Base-by-base conservation (phyloP, 2,113 vertebrate species). In the Haemorhous mexicanus region DNA sequence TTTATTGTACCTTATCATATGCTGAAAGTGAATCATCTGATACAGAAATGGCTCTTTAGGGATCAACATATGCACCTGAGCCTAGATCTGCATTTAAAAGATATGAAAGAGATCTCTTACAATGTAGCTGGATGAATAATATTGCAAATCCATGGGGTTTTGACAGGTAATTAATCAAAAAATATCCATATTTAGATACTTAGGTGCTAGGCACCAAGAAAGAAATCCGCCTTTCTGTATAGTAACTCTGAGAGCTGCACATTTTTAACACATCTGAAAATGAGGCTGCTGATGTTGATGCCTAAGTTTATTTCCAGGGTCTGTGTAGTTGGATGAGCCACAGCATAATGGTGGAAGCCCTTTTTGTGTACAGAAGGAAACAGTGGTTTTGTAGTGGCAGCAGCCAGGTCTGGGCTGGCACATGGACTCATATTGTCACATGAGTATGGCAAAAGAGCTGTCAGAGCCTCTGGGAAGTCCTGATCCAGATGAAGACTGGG, bases 391-490 rank as follows among this genome's bases (percentile, higher is more conserved):
- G 6, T 4, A 16, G 43, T 4, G 13, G 8, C 49, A 62, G 3
- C 10, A 41, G 61, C 21, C 1, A 30, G 24, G 20, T 66, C 26
- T 69, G 32, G 14, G 11, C 2, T 1, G 5, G 10, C 43, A 19
- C 1, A 0, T 0, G 4, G 43, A 20, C 23, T 59, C 21, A 0
- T 2, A 0, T 0, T 14, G 43, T 35, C 26, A 47, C n/a, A 24
- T 0, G 0, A 1, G 1, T 17, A 15, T 5, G 14, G 66, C n/a
- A 69, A 61, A 85, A 68, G 1, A 49, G 3, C 44, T 68, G 30
- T 21, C 20, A 27, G 5, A 55, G 39, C 32, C 76, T 63, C 46
- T 27, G 66, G 33, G 12, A 70, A 83, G 16, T 35, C 28, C 43
- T 50, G 39, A 50, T 82, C 7, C 27, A 33, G 2, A 2, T 69